phyloP scores from a whole-genome alignment of 2,113 vertebrate species.

The Hipposideros armiger region DNA sequence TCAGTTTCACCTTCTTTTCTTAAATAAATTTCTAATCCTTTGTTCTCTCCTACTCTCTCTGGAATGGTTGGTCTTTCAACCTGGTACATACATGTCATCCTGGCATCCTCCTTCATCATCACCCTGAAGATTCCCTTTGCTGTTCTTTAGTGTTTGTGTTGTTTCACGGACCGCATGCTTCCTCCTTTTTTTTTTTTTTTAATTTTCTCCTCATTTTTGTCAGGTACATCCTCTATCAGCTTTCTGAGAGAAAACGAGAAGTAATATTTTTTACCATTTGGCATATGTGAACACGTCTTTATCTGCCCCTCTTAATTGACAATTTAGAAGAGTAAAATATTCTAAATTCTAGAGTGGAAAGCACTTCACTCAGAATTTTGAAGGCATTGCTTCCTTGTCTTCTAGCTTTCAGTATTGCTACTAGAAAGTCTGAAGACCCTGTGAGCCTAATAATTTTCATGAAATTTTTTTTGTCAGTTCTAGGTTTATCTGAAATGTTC shows the following conservation, averaged over 20 bases:
- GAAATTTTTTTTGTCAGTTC: not conserved
- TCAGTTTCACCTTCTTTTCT: not conserved
- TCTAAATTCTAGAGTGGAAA: not conserved
- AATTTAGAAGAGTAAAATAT: not conserved
- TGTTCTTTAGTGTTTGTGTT: not conserved
- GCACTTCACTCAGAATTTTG: not conserved
- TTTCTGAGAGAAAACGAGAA: not conserved
- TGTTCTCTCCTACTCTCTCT: not conserved
- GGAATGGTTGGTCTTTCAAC: not conserved
- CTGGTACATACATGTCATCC: not conserved
- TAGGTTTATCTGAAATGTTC: not conserved
- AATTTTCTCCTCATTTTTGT: not conserved
- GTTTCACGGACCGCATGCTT: not conserved
- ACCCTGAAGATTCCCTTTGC: not conserved
- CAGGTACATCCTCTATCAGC: not conserved
- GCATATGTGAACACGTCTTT: not conserved
- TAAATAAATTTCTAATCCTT: not conserved
- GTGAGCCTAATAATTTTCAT: not conserved
- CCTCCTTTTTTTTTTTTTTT: not conserved
- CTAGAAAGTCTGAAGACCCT: not conserved
- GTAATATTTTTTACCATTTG: not conserved
- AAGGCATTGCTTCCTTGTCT: not conserved
- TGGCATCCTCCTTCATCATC: not conserved
- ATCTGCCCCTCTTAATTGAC: not conserved
- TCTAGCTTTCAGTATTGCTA: not conserved